Percentiles rank a stretch among this genome's conserved stretches.
Conservation (phyloP, 2,113 vertebrate species). For the Trogon surrucura region DNA sequence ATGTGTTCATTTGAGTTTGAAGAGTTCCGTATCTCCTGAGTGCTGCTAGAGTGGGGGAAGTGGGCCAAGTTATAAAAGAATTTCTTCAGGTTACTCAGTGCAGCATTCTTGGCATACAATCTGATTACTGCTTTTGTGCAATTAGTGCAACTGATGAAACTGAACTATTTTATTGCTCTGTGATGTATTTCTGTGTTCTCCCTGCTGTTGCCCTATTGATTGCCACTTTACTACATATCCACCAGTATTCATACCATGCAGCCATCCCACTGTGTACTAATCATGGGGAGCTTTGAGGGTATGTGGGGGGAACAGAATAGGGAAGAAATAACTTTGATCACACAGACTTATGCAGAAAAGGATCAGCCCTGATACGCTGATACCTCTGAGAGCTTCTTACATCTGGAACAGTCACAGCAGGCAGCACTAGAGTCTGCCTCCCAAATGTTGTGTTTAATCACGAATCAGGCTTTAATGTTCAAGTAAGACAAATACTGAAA, state of each 20-base stretch:
- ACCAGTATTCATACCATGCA: background rate
- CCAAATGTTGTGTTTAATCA: slow-evolving; percentile 31
- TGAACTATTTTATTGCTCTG: background rate
- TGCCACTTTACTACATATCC: background rate
- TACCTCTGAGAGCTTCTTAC: background rate
- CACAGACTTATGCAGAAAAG: background rate
- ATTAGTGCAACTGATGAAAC: background rate
- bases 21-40: background rate
- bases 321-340: background rate
- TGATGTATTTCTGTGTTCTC: accelerated
- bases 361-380: background rate
- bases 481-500: slow-evolving; percentile 20
- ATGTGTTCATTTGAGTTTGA: background rate
- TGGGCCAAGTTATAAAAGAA: background rate
- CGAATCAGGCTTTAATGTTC: background rate
- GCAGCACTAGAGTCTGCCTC: background rate
- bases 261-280: background rate
- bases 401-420: background rate
- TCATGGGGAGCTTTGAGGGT: accelerated
- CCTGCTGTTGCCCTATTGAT: background rate
- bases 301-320: background rate
- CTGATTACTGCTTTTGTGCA: slow-evolving; percentile 5
- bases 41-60: background rate
- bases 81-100: background rate
- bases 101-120: background rate